These are phyloP conservation scores for Pelosia muscerda DNA, from an alignment of 2,888 invertebrate genomes.

Conservation along the genomic window DNA sequence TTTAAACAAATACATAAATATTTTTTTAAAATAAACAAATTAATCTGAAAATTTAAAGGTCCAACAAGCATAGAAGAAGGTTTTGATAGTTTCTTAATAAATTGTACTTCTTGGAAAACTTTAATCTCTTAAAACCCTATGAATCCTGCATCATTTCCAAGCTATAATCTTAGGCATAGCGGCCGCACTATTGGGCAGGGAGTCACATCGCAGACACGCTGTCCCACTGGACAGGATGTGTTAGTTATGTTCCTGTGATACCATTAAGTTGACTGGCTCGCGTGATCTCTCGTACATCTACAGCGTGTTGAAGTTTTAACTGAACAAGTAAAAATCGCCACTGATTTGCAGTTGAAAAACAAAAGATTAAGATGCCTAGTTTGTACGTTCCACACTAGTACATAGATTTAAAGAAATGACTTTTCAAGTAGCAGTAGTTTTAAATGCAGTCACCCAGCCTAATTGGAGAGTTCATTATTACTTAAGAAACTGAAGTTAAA, in stretches of 20 bases:
- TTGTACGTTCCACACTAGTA: too few species aligned
- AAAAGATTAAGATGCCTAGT: too few species aligned
- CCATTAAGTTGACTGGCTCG: slow-evolving; percentile 69
- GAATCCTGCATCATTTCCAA: not conserved
- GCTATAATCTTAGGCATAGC: not conserved
- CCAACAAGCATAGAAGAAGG: not conserved
- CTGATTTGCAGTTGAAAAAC: too few species aligned
- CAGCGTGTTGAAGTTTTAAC: slow-evolving; percentile 44
- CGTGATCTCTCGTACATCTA: slow-evolving; percentile 59
- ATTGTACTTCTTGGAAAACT: not conserved
- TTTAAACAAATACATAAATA: not conserved
- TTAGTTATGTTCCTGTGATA: slow-evolving; percentile 67
- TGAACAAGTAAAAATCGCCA: too few species aligned
- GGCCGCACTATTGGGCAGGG: slow-evolving; percentile 10
- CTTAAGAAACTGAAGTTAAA: too few species aligned
- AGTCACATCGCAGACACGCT: slow-evolving; percentile 23
- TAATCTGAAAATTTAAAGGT: not conserved
- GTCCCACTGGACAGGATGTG: slow-evolving; percentile 66
- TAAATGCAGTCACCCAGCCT: too few species aligned
- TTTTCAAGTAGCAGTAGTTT: too few species aligned
- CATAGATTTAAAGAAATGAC: too few species aligned
- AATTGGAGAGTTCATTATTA: too few species aligned
- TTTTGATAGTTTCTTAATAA: not conserved
- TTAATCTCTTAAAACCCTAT: not conserved
- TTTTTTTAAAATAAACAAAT: not conserved